Base-by-base conservation (phyloP, 2,113 vertebrate species). In the Thamnophis sirtalis region DNA sequence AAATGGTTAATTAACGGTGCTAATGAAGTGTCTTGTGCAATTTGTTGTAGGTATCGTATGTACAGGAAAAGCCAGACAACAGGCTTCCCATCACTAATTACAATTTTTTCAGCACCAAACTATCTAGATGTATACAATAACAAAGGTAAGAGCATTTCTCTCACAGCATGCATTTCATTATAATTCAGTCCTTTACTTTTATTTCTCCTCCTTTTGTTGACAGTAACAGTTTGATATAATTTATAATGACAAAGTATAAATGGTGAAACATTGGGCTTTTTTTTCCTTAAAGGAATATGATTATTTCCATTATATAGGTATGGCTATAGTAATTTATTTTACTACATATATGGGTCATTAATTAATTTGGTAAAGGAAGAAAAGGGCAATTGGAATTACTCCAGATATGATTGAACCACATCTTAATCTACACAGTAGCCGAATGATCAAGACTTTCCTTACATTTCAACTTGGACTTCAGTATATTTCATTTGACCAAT, bases 121-220 rank as follows among this genome's bases (percentile, higher is more conserved):
- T 99, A 99, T 97, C 97, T 99, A 98, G 99, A 99, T 96, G 99
- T 99, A 96, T 99, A 99, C 98, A 99, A 99, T 98, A 99, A 99
- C 97, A 99, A 99, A 99, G 99, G 99, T 99, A 97, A 97, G 97
- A 87, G 26, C 2, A 10, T 10, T 73, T 68, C 91, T 92, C 33
- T n/a, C 55, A 90, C 92, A 50, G 89, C n/a, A 50, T 4, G 38
- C 10, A 21, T 80, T 80, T 68, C 43, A 55, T 2, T 91, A 60
- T 56, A 73, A 21, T 9, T 55, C 21, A 92, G 4, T 26, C 48
- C 2, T 0, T 73, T 38, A 60, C 0, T 8, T 28, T 92, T 90
- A 11, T 49, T 2, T 3, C 13, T 92, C 26, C 28, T 63, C 58
- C 50, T 92, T 90, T 90, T 80, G 38, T 28, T 92, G 50, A 8